A percentile compares a stretch with the other conserved stretches of the same genome.
Conservation (phyloP, 2,113 vertebrate species). For the Bagarius yarrelli region DNA sequence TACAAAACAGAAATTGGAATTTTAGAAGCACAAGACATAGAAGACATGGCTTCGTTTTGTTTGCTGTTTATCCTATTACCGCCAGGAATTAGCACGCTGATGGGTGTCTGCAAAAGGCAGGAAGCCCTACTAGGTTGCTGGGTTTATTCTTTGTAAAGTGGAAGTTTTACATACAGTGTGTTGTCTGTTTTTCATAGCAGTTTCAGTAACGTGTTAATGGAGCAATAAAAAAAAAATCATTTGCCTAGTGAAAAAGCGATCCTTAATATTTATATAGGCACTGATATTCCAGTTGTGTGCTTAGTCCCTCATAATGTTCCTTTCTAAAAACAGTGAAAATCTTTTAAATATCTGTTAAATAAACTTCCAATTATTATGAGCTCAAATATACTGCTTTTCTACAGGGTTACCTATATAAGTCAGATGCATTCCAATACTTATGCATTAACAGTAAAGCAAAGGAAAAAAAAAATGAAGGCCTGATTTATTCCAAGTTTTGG, state of each 20-base stretch:
- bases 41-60: slow-evolving; percentile 64
- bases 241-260: not conserved
- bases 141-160: slow-evolving; percentile 37
- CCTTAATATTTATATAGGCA: not conserved
- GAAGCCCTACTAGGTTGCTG: slow-evolving; percentile 42
- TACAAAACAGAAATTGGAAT: slow-evolving; percentile 71
- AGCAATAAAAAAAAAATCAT: not conserved
- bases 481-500: slow-evolving; percentile 47
- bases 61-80: slow-evolving; percentile 64
- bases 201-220: not conserved
- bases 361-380: not conserved
- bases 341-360: not conserved
- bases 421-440: slow-evolving; percentile 35
- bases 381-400: not conserved
- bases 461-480: slow-evolving; percentile 48
- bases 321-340: not conserved
- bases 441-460: slow-evolving; percentile 32
- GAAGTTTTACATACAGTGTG: not conserved
- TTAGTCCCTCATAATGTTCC: not conserved
- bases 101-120: slow-evolving; percentile 49
- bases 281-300: not conserved
- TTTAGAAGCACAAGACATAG: slow-evolving; percentile 62
- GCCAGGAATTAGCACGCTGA: slow-evolving; percentile 44
- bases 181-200: not conserved
- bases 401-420: slow-evolving; percentile 30